Conservation (phyloP, 2,113 vertebrate species). For the Ariopsis seemanni region DNA sequence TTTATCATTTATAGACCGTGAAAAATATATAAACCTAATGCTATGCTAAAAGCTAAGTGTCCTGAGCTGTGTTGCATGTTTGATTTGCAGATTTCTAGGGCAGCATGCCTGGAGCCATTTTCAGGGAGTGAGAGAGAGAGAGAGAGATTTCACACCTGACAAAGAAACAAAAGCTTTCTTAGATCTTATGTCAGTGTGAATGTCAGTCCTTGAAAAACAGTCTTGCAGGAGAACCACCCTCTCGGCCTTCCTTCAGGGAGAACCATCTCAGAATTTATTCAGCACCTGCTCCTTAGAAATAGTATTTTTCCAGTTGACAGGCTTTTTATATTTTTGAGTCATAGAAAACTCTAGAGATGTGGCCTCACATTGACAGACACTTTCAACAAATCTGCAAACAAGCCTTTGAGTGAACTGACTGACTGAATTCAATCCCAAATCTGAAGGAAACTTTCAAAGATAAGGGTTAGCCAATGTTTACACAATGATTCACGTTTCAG, state of each 20-base stretch:
- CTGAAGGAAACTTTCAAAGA: neutral
- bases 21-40: neutral
- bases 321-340: neutral
- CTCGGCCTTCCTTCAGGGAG: neutral
- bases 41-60: neutral
- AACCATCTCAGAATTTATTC: neutral
- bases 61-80: slow-evolving; percentile 1
- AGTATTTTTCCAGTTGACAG: neutral
- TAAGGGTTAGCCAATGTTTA: neutral
- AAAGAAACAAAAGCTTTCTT: neutral
- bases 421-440: neutral
- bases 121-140: neutral
- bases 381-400: neutral
- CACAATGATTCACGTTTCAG: neutral
- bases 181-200: neutral
- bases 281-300: neutral
- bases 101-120: neutral
- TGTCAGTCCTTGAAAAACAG: neutral
- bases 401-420: too few relatives aligned
- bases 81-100: slow-evolving; percentile 18
- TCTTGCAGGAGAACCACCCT: neutral
- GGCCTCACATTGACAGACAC: neutral
- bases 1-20: neutral
- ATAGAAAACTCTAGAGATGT: neutral
- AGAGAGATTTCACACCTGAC: neutral